phyloP scores from a whole-genome alignment of 2,797 vertebrate genomes.

The Acanthurus leucopareius region DNA sequence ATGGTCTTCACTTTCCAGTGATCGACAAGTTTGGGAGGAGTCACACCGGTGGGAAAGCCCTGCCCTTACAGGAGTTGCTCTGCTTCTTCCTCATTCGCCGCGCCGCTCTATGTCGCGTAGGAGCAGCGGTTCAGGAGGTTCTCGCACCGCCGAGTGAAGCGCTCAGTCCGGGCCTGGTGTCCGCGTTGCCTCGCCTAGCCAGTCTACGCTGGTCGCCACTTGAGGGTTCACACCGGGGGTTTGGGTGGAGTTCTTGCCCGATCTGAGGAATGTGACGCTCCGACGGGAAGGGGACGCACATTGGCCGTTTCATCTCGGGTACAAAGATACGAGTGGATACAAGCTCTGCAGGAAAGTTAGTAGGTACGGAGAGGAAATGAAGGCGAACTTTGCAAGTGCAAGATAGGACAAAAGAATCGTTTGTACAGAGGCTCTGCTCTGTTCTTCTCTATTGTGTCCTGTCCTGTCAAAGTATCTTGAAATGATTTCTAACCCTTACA shows the following conservation, averaged over 20 bases:
- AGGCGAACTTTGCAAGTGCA: slow-evolving; percentile 23
- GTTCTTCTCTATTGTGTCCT: background rate
- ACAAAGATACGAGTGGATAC: slow-evolving; percentile 9
- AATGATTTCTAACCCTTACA: too few species aligned
- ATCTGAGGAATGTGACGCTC: slow-evolving; percentile 74
- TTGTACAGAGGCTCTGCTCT: background rate
- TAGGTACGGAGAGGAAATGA: slow-evolving; percentile 63
- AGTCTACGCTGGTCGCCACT: slow-evolving; percentile 2
- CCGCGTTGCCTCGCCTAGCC: background rate
- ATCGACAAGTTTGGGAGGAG: slow-evolving; percentile 74
- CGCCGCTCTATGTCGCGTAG: background rate
- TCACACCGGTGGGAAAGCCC: slow-evolving; percentile 64
- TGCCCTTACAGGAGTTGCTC: slow-evolving; percentile 32
- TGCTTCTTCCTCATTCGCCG: slow-evolving; percentile 66
- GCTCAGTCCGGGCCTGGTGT: slow-evolving; percentile 45
- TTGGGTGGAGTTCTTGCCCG: slow-evolving; percentile 53
- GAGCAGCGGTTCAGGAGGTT: slow-evolving; percentile 44
- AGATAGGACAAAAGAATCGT: slow-evolving; percentile 10
- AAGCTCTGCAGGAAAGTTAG: slow-evolving; percentile 46
- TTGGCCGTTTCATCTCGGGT: slow-evolving; percentile 33
- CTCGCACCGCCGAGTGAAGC: slow-evolving; percentile 38
- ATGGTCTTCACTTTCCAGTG: slow-evolving; percentile 19
- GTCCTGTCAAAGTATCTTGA: too few species aligned
- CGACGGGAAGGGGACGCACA: slow-evolving; percentile 43
- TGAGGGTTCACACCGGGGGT: slow-evolving; percentile 32